Conservation (phyloP, 2,797 vertebrate species). For the Echeneis naucrates region DNA sequence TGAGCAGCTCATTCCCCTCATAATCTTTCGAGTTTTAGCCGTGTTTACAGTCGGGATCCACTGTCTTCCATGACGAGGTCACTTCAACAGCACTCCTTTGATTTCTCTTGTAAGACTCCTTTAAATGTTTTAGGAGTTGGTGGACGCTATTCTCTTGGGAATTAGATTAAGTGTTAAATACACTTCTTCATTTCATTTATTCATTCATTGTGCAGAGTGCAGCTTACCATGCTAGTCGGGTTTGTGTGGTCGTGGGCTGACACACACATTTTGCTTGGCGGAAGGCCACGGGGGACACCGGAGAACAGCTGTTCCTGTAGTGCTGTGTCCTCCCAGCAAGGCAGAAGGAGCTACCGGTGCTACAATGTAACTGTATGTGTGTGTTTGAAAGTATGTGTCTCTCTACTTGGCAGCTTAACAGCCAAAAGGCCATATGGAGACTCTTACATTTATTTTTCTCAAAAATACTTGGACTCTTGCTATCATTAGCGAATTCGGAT, state of each 20-base stretch:
- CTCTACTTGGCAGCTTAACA: constrained; percentile 32
- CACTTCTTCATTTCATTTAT: constrained; percentile 58
- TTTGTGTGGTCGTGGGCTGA: constrained; percentile 60
- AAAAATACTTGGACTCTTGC: constrained; percentile 14
- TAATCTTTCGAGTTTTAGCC: constrained; percentile 64
- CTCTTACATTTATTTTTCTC: constrained; percentile 36
- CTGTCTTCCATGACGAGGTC: constrained; percentile 24
- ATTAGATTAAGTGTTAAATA: constrained; percentile 47
- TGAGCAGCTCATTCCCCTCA: constrained; percentile 70
- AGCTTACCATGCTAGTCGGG: constrained; percentile 38
- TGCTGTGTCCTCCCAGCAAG: constrained; percentile 58
- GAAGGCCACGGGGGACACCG: constrained; percentile 58
- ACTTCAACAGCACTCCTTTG: constrained; percentile 7
- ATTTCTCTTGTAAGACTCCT: constrained; percentile 10
- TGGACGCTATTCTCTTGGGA: constrained; percentile 35
- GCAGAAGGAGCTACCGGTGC: constrained; percentile 56
- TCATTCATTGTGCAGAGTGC: constrained; percentile 46
- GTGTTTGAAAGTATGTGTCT: neutral
- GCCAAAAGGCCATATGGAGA: constrained; percentile 64
- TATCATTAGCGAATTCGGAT: constrained; percentile 25
- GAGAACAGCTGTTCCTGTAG: constrained; percentile 74
- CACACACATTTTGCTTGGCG: constrained; percentile 60
- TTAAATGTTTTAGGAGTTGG: constrained; percentile 38
- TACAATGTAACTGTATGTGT: constrained; percentile 19
- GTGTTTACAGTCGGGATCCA: constrained; percentile 49